Percentiles rank a stretch among this genome's conserved stretches.
Evolutionary conservation across 2,888 invertebrate species (phyloP).

Genomic region (Acanthoscelides obtectus): DNA sequence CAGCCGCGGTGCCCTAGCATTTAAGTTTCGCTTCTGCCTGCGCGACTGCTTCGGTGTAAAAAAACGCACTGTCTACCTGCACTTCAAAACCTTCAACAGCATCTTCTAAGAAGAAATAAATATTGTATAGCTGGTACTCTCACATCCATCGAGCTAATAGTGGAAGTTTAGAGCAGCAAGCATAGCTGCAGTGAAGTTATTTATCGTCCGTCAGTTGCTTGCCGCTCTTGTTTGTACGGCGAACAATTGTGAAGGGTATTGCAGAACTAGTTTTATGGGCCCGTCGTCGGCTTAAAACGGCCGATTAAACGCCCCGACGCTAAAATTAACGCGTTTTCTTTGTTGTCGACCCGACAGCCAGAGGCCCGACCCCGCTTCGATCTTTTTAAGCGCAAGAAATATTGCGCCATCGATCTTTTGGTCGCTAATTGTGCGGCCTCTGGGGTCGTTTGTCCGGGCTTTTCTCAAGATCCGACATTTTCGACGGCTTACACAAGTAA

Average conservation of each 20-base stretch:
- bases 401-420: conserved; percentile 40
- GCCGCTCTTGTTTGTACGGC: conserved; percentile 14
- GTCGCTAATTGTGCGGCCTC: conserved; percentile 42
- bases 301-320: conserved; percentile 28
- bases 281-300: conserved; percentile 11
- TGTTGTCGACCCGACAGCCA: conserved; percentile 21
- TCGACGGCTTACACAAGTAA: no score
- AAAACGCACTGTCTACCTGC: no score
- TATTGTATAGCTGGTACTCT: no score
- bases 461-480: conserved; percentile 25
- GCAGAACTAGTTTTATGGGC: conserved; percentile 19
- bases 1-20: no score
- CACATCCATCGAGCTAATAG: not conserved
- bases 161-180: not conserved
- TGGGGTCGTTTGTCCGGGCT: conserved; percentile 30
- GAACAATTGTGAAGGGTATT: conserved; percentile 9
- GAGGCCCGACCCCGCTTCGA: conserved; percentile 14
- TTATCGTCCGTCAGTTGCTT: conserved; percentile 11
- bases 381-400: conserved; percentile 34
- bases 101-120: no score
- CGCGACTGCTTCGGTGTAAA: no score
- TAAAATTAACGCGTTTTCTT: conserved; percentile 32
- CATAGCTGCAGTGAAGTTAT: not conserved
- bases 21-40: no score
- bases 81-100: no score